Base-by-base conservation (phyloP, 2,797 vertebrate species). In the Fratercula arctica region DNA sequence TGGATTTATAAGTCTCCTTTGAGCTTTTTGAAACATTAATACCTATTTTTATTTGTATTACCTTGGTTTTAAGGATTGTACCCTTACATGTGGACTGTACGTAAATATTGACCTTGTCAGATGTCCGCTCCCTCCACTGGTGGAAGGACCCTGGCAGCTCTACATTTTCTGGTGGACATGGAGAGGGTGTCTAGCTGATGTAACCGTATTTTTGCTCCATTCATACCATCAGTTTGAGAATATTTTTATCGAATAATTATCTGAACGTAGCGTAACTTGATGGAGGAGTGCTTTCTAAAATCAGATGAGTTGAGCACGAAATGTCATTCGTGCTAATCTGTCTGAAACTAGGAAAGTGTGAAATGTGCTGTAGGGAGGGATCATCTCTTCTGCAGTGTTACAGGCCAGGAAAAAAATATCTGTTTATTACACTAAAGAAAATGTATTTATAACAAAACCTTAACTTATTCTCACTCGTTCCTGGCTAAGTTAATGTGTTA, bases 251-350 rank as follows among this genome's bases (percentile, higher is more conserved):
- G 72, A 93, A 87, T 76, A 91, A 96, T 93, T 93, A 94, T 94
- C 69, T 93, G 85, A 93, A 86, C 0, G 6, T 64, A 89, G 77
- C 5, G 28, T 85, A 94, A 90, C 78, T 91, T 93, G 91, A 94
- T 95, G 87, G 87, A 97, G 50, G 50, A 92, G 33, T 75, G 89
- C 81, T 95, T 97, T 94, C 93, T 85, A 84, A 96, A 94, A 89
- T 93, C 90, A 96, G 89, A 94, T 77, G 81, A 76, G 43, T 43
- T 91, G 70, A 91, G 82, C 81, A 90, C 21, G 3, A 93, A 95
- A 96, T 90, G 89, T 80, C 80, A 74, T 93, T 95, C 94, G 66
- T 89, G 63, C 70, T 97, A 94, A 97, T 97, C 92, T 95, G 59
- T 83, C 73, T 83, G 80, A 96, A 93, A 92, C 53, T 86, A 87